Evolutionary conservation across 2,888 invertebrate species (phyloP), one percentile per base, ranked within the genome.

Genomic region (Andrena praecox): DNA sequence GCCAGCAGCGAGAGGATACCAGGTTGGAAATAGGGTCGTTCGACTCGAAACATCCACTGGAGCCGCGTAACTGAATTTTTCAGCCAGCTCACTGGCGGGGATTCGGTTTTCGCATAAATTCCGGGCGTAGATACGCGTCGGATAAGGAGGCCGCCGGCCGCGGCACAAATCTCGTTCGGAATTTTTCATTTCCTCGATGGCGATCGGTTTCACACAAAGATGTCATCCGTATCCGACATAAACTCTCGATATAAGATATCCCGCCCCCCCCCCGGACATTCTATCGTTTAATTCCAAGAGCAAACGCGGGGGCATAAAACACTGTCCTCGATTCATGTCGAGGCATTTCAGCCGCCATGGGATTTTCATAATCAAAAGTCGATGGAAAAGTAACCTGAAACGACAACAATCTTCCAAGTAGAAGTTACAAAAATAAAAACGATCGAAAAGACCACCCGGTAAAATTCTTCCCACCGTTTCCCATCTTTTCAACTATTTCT

Each of bases 141-240:
- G 89, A 89, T 87, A 90, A 90, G 86, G 77, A 86, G 84, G 70
- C 69, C 77, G 81, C 68, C 72, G 60, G 50, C 56, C 71, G 80
- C 78, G 85, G 89, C 89, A 87, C 88, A 89, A 91, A 91, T 91
- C 90, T 89, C 87, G 90, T 89, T 87, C 82, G 90, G 90, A 91
- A 92, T 92, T 91, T 91, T 92, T 91, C 91, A 92, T 92, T 92
- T 92, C 91, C 91, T 89, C 87, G 84, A 78, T 85, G 84, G 86
- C 85, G 87, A 88, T 87, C 88, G 88, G 81, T 85, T 88, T 85
- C 85, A 71, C 74, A 77, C 85, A 80, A 82, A 84, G 77, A 89
- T 88, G 80, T 87, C 85, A 75, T 66, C 70, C 67, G 52, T 69
- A 76, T 69, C 82, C 74, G 82, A 71, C 74, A 59, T 82, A 83